A percentile compares a stretch with the other conserved stretches of the same genome.
These are phyloP conservation scores for Apodemia duryi DNA, from an alignment of 2,888 invertebrate genomes.

Conservation along the genomic window DNA sequence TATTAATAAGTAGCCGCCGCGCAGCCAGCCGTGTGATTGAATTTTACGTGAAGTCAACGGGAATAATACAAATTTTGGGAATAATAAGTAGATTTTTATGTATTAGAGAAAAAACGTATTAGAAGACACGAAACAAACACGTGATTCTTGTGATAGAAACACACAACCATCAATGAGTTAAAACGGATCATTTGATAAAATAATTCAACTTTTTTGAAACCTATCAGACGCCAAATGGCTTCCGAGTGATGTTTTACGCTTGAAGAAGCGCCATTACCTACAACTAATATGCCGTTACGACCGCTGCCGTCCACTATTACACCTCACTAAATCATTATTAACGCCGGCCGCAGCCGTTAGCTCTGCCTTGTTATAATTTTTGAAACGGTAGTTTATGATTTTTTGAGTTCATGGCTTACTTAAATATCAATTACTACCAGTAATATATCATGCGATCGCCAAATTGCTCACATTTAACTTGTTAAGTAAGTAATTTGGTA, in stretches of 20 bases:
- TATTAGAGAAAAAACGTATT: too few species aligned
- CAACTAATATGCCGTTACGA: constrained; percentile 17
- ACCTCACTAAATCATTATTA: constrained; percentile 19
- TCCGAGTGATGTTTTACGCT: not conserved
- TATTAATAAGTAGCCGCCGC: too few species aligned
- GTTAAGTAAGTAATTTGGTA: too few species aligned
- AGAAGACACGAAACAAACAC: too few species aligned
- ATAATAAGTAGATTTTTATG: too few species aligned
- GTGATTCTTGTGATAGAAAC: too few species aligned
- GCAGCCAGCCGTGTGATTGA: too few species aligned
- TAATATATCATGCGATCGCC: not conserved
- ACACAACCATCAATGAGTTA: too few species aligned
- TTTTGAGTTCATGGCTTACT: not conserved
- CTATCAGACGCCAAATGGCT: constrained; percentile 4
- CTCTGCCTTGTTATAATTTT: not conserved
- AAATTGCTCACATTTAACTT: too few species aligned
- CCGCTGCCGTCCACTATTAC: constrained; percentile 15
- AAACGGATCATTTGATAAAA: not conserved
- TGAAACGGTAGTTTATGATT: not conserved
- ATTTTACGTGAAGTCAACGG: too few species aligned
- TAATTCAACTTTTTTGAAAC: not conserved
- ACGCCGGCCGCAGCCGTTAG: constrained; percentile 2
- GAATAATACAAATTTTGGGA: too few species aligned
- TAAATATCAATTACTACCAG: constrained; percentile 5
- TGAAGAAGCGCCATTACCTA: constrained; percentile 14